Conservation (phyloP, 2,888 invertebrate species). For the Orthonychiurus folsomi region DNA sequence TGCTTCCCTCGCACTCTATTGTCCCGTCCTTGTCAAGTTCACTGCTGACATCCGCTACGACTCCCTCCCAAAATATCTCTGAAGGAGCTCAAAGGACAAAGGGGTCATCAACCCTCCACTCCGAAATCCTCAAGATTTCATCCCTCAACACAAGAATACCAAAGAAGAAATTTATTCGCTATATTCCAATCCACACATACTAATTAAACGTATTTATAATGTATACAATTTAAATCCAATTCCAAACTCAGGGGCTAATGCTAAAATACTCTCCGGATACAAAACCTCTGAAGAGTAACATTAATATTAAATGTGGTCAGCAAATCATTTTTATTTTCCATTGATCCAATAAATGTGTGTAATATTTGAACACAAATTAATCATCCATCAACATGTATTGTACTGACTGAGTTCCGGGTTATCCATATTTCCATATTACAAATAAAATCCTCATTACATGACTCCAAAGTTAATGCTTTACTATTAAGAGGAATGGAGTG, state of each 20-base stretch:
- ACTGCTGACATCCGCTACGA: constrained; percentile 28
- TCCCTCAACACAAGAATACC: too few species aligned
- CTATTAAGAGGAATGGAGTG: too few species aligned
- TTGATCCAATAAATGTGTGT: not conserved
- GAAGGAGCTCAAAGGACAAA: constrained; percentile 3
- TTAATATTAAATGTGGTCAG: not conserved
- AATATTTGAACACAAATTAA: too few species aligned
- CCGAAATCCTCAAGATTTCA: not conserved
- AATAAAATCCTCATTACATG: too few species aligned
- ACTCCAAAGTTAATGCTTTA: too few species aligned
- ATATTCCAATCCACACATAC: not conserved
- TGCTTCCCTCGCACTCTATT: constrained; percentile 45
- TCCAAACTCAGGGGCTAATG: too few species aligned
- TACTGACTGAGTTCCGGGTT: too few species aligned
- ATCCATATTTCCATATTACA: too few species aligned
- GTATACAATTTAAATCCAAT: not conserved
- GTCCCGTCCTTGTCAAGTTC: constrained; percentile 45
- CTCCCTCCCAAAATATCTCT: constrained; percentile 25
- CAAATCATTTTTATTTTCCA: not conserved
- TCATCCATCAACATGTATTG: too few species aligned
- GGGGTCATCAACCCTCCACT: too few species aligned
- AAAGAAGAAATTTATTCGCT: not conserved
- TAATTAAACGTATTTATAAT: not conserved
- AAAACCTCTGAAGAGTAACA: not conserved
- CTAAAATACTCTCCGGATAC: not conserved